phyloP scores from a whole-genome alignment of 2,113 vertebrate species.

The Rhea americana region DNA sequence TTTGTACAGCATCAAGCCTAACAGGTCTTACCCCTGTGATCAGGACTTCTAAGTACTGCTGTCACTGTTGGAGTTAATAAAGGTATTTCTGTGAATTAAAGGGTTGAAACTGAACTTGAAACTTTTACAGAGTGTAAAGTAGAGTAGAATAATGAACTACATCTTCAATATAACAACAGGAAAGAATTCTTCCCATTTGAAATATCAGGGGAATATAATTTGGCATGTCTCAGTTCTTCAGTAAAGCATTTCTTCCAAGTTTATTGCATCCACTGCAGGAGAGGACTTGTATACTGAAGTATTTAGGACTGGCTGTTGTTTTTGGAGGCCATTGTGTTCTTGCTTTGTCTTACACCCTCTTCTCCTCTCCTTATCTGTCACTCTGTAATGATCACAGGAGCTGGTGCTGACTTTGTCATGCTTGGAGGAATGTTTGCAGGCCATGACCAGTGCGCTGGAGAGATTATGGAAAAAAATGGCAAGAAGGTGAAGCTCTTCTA shows the following conservation, averaged over 20 bases:
- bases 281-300: background rate
- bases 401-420: conserved; percentile 97
- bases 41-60: background rate
- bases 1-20: background rate
- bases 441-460: conserved; percentile 94
- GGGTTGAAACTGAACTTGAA: conserved; percentile 1
- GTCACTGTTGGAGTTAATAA: background rate
- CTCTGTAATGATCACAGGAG: conserved; percentile 77
- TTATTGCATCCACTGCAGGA: background rate
- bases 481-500: conserved; percentile 97
- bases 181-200: background rate
- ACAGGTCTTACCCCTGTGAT: background rate
- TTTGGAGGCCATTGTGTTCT: background rate
- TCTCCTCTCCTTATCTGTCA: background rate
- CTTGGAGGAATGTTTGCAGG: conserved; percentile 97
- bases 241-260: conserved; percentile 6
- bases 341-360: background rate
- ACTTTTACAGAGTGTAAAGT: background rate
- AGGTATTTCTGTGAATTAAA: background rate
- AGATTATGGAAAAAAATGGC: conserved; percentile 91
- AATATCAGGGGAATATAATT: background rate
- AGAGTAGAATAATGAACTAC: background rate
- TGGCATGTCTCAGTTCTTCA: background rate
- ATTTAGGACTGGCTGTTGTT: background rate
- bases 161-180: background rate